Evolutionary conservation across 2,888 invertebrate genomes (phyloP), one percentile per base, ranked within the genome.

Genomic region (Cheiracanthium punctorium): DNA sequence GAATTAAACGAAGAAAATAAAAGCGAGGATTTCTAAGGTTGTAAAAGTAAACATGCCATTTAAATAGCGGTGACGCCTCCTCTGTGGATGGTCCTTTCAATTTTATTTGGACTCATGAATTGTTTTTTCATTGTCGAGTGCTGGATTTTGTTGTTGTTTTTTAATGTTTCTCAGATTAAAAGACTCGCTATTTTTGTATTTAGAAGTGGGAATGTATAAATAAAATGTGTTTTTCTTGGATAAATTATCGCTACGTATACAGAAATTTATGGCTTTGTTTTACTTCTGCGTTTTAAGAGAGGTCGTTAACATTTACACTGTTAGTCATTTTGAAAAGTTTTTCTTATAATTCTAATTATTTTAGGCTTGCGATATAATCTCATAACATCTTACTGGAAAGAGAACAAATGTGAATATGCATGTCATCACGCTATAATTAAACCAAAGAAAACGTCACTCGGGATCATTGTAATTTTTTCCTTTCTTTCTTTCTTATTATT

Each of bases 11-110:
- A 58, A 74, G 73, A 67, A 82, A 82, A 82, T 82, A 82, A 76
- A 82, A 67, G 79, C 29, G 52, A 70, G 77, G 84, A 84, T 73
- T 79, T 84, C 79, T 33, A 48, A 69, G 73, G 58, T 77, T 79
- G 76, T 48, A 77, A 82, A 82, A 82, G 82, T 82, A 82, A 82
- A 82, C 79, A 77, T 58, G 48, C 69, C 67, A 43, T 70, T 29
- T 79, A 84, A 79, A 79, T 72, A 72, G 65, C 37, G 24, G 41
- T 33, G 41, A 67, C 30, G 32, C 30, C 32, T 32, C 14, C n/a
- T 67, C 32, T 67, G 30, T 10, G 32, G 32, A 32, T 32, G 30
- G 30, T 67, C 67, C 67, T 67, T 67, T 30, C 67, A n/a, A 7
- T 37, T 7, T 37, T 37, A 37, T 37, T 37, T 37, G 14, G 67